Conservation (phyloP, 2,888 invertebrate genomes). For the Schizaphis graminum region DNA sequence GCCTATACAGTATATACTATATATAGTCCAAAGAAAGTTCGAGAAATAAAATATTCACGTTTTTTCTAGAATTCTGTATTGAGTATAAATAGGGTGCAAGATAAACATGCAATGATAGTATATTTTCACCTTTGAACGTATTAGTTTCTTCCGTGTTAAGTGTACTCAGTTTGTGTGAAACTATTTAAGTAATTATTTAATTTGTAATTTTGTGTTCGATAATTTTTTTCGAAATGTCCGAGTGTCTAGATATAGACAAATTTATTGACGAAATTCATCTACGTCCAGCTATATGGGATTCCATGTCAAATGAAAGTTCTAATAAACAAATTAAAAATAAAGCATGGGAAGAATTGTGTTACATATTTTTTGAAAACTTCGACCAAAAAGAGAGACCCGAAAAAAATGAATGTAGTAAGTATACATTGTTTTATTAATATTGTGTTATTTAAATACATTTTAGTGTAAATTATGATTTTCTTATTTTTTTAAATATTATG, state of each 20-base stretch:
- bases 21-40: constrained; percentile 19
- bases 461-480: constrained; percentile 13
- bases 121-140: constrained; percentile 9
- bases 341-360: constrained; percentile 42
- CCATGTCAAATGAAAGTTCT: constrained; percentile 19
- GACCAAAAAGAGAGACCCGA: constrained; percentile 29
- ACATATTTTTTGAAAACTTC: constrained; percentile 8
- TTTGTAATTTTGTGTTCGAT: constrained; percentile 1
- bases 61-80: constrained; percentile 31
- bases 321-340: constrained; percentile 43
- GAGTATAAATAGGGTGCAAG: constrained; percentile 5
- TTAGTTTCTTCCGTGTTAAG: constrained; percentile 15
- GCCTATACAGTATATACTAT: too few species aligned
- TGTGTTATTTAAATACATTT: constrained; percentile 41
- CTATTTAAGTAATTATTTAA: constrained; percentile 16
- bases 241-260: constrained; percentile 26
- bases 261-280: constrained; percentile 33
- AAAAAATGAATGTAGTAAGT: constrained; percentile 48
- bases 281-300: constrained; percentile 11
- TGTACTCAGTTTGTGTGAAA: constrained; percentile 9
- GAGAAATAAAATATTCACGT: constrained; percentile 33
- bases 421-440: constrained; percentile 37
- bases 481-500: constrained; percentile 10
- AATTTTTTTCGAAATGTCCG: constrained; percentile 21
- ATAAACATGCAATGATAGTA: not conserved